phyloP scores from a whole-genome alignment of 1,140 invertebrate species.

The Diorhabda elongata region DNA sequence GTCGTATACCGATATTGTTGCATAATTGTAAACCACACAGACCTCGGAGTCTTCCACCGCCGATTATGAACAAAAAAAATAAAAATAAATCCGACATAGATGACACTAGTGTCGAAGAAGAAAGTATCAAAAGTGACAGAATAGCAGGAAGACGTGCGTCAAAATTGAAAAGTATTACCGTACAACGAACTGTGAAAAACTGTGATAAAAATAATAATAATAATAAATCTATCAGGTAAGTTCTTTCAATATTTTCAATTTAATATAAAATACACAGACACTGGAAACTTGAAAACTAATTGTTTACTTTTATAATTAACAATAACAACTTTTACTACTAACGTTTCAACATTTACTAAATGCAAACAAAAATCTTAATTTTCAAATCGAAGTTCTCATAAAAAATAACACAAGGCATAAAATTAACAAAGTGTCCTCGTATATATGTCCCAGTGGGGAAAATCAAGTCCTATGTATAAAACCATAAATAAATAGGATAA shows the following conservation, averaged over 20 bases:
- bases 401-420: too few species aligned
- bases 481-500: too few species aligned
- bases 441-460: too few species aligned
- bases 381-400: too few species aligned
- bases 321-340: too few species aligned
- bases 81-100: conserved; percentile 19
- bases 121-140: conserved; percentile 1
- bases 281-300: too few species aligned
- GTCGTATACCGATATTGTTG: conserved; percentile 33
- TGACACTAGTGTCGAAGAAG: conserved; percentile 10
- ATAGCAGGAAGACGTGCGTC: background rate
- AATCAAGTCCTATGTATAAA: too few species aligned
- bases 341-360: too few species aligned
- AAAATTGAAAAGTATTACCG: conserved; percentile 2
- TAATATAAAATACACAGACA: too few species aligned
- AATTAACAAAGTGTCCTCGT: too few species aligned
- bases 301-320: too few species aligned
- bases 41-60: conserved; percentile 30
- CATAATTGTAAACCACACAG: conserved; percentile 22
- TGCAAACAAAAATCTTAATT: too few species aligned
- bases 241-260: background rate
- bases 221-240: conserved; percentile 1
- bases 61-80: conserved; percentile 14
- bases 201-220: conserved; percentile 1
- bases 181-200: background rate